A percentile compares a stretch with the other conserved stretches of the same genome.
These are phyloP conservation scores for Porites australiensis DNA, from an alignment of 64 coral and sea anemone species.

Conservation along the genomic window DNA sequence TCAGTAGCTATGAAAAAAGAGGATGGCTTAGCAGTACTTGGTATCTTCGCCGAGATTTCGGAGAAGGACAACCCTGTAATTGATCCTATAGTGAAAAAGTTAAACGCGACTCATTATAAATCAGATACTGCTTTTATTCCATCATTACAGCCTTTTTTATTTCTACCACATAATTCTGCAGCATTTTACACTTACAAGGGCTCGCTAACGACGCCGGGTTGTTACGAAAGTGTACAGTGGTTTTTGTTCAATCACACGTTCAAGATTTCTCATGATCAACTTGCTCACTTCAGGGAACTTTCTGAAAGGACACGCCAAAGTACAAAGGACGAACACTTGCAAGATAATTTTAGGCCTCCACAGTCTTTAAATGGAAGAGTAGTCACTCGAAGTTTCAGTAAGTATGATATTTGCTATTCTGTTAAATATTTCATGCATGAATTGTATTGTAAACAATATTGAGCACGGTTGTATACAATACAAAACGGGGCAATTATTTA, in stretches of 20 bases:
- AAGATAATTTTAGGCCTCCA: constrained; percentile 81
- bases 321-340: constrained; percentile 38
- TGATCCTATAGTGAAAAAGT: constrained; percentile 41
- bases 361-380: constrained; percentile 68
- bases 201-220: constrained; percentile 77
- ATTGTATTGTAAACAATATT: constrained; percentile 12
- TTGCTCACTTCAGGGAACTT: constrained; percentile 57
- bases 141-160: constrained; percentile 26
- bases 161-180: constrained; percentile 57
- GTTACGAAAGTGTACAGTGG: constrained; percentile 87
- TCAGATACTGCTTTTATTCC: background rate
- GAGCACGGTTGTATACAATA: background rate
- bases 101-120: constrained; percentile 57
- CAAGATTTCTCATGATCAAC: constrained; percentile 56
- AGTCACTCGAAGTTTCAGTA: constrained; percentile 85
- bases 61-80: constrained; percentile 46
- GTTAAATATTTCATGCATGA: constrained; percentile 11
- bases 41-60: constrained; percentile 42
- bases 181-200: constrained; percentile 81
- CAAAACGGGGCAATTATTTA: background rate
- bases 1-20: background rate
- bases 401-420: constrained; percentile 35
- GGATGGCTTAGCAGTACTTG: constrained; percentile 58
- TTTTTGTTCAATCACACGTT: constrained; percentile 83
- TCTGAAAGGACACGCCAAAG: constrained; percentile 36